These are phyloP conservation scores for Lypha dubia DNA, from an alignment of 2,888 invertebrate genomes.

Conservation along the genomic window DNA sequence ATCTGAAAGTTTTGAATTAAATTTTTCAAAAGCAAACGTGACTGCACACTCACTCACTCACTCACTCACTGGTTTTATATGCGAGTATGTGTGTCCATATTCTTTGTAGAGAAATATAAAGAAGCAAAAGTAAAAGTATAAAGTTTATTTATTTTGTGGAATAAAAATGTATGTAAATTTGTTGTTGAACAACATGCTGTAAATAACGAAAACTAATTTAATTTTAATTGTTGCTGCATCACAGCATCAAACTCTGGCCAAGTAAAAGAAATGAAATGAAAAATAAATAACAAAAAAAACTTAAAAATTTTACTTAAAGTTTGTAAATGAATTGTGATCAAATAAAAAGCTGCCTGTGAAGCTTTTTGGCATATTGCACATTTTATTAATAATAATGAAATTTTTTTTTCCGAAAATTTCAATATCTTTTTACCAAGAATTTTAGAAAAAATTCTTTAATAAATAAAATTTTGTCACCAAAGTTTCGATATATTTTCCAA, in stretches of 20 bases:
- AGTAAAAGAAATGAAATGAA: background rate
- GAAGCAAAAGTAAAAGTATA: background rate
- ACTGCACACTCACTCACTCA: background rate
- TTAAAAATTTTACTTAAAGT: background rate
- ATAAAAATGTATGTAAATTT: conserved; percentile 6
- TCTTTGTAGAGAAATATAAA: background rate
- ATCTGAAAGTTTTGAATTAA: conserved; percentile 22
- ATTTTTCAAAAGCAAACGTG: background rate
- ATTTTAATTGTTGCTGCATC: conserved; percentile 34
- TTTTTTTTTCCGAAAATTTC: no score
- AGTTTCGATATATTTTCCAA: no score
- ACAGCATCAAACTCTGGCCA: background rate
- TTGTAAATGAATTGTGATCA: no score
- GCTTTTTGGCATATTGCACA: no score
- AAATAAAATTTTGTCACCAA: no score
- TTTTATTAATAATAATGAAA: no score
- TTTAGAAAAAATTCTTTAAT: no score
- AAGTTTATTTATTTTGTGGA: background rate
- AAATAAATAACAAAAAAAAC: background rate
- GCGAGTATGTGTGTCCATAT: background rate
- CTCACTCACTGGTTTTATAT: no score
- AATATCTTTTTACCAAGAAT: no score
- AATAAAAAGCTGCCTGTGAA: no score
- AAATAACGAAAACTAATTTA: conserved; percentile 28
- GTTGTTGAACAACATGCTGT: conserved; percentile 23